Evolutionary conservation across 2,797 vertebrate species (phyloP).

Genomic region (Salmo trutta): DNA sequence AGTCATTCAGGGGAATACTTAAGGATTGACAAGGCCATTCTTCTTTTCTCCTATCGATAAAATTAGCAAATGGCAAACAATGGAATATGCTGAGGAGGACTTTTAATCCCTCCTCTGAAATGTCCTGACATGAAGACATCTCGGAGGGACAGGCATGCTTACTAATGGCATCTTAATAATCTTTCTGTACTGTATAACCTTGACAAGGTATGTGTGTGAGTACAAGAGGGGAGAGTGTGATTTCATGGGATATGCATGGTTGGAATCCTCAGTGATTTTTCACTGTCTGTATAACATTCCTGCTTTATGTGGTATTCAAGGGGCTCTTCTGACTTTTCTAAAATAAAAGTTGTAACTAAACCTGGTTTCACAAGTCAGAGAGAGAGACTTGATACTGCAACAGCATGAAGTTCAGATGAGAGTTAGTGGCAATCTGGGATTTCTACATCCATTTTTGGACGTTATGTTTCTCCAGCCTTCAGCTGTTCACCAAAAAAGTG

Average conservation of each 20-base stretch:
- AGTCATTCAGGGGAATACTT: neutral
- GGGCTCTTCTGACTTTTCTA: neutral
- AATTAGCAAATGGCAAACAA: neutral
- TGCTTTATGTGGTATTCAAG: neutral
- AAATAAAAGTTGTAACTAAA: neutral
- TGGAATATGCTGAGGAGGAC: neutral
- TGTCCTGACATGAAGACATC: slow-evolving; percentile 4
- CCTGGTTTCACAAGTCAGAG: neutral
- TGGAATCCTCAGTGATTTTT: neutral
- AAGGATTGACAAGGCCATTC: neutral
- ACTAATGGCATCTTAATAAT: slow-evolving; percentile 13
- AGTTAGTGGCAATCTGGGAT: neutral
- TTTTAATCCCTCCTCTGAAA: neutral
- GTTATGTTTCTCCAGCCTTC: neutral
- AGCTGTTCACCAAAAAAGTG: too few relatives aligned
- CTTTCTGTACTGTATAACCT: neutral
- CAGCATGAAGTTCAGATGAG: neutral
- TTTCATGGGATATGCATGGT: neutral
- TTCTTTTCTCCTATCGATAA: neutral
- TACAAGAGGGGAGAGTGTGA: neutral
- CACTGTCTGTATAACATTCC: neutral
- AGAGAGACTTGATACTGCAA: neutral
- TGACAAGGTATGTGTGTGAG: neutral
- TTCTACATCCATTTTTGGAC: neutral
- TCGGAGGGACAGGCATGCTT: slow-evolving; percentile 1